Evolutionary conservation across 2,888 invertebrate genomes (phyloP).

Genomic region (Parnassius smintheus): DNA sequence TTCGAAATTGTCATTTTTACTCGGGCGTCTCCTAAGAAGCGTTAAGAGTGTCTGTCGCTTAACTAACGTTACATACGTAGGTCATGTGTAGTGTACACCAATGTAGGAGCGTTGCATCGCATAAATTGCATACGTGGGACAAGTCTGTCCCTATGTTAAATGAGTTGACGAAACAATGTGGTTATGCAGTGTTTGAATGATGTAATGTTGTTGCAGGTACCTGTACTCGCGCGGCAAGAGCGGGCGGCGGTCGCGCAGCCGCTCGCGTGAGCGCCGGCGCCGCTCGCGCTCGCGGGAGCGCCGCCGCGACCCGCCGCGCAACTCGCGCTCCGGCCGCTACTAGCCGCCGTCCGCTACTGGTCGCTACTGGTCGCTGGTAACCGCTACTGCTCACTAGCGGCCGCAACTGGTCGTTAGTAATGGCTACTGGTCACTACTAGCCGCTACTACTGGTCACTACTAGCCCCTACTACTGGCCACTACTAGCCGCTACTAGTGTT

Average conservation of each 20-base stretch:
- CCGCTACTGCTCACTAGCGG: constrained; percentile 38
- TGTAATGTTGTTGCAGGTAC: constrained; percentile 68
- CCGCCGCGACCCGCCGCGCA: constrained; percentile 76
- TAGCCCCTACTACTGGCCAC: neutral
- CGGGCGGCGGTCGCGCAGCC: constrained; percentile 58
- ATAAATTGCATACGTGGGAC: no score
- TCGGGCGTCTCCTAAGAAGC: no score
- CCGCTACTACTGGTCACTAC: constrained; percentile 43
- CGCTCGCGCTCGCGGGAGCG: constrained; percentile 81
- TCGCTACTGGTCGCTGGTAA: neutral
- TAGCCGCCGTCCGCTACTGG: constrained; percentile 38
- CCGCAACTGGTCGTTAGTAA: constrained; percentile 63
- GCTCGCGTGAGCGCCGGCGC: constrained; percentile 76
- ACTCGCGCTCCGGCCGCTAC: constrained; percentile 80
- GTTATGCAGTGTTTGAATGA: no score
- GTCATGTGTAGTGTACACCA: no score
- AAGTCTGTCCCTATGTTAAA: no score
- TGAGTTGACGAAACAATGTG: no score
- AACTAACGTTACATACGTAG: no score
- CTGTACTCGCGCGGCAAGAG: constrained; percentile 86
- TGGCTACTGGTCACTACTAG: constrained; percentile 75
- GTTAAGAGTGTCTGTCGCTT: no score
- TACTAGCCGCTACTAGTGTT: neutral
- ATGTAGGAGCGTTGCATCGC: no score
- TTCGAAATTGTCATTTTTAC: no score